Evolutionary conservation across 2,113 vertebrate species (phyloP), one percentile per base, ranked within the genome.

Genomic region (Brachionichthys hirsutus): DNA sequence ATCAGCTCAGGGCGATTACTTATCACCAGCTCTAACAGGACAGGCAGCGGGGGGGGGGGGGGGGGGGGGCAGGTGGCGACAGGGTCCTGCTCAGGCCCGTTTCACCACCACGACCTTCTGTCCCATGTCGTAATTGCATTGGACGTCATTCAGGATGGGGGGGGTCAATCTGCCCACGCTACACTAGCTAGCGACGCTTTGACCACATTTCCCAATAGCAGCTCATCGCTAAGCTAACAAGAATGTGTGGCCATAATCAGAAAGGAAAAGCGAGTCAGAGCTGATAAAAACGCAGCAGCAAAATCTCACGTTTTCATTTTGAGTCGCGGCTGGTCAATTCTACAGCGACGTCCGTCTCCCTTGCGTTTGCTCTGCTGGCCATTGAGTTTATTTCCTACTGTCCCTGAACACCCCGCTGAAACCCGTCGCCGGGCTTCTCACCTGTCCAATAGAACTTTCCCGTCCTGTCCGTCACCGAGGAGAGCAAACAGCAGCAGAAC

Each of bases 1-100:
- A 86, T 82, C 67, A 54, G 67, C 70, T 76, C 58, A 34, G 50
- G 60, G 48, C 38, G 62, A 77, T 66, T 67, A 68, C 85, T 88
- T 85, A 81, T 83, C 77, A 78, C 47, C 49, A 44, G 45, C n/a
- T 38, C 58, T 36, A 0, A 73, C 46, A 56, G 67, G 75, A 73
- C 70, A 65, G 48, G 49, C 54, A 47, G 53, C 54, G 70, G 67
- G 18, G 18, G 13, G 50, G 42, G 20, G 59, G 43, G 30, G 65
- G 64, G 20, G 11, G 44, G 44, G 60, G 54, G 78, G 79, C 79
- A 87, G 70, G 74, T 82, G 78, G 62, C 61, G 68, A 78, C 77
- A 53, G 9, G 65, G 75, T 75, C 77, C 65, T 68, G 77, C 75
- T 82, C 47, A 58, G 59, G 59, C 78, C 67, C 55, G 75, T 65